Conservation (phyloP, 2,888 invertebrate species). For the Aphelenchoides bicaudatus region DNA sequence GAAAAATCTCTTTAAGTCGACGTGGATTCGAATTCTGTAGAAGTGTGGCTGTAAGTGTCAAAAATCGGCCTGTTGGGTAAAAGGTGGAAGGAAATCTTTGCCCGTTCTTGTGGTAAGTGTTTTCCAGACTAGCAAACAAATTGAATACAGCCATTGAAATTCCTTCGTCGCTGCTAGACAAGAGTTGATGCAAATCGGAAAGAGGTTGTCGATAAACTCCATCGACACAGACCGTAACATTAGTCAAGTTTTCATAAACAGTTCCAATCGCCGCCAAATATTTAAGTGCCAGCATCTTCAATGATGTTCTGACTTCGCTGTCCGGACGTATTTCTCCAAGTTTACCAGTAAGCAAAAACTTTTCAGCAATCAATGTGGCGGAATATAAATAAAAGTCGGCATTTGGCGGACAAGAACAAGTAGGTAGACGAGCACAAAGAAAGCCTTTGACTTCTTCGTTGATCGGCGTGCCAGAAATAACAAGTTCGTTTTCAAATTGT, state of each 20-base stretch:
- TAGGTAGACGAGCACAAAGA: not conserved
- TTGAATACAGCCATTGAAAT: constrained; percentile 34
- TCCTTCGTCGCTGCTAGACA: constrained; percentile 40
- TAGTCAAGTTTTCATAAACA: not conserved
- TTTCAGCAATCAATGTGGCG: not conserved
- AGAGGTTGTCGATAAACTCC: constrained; percentile 22
- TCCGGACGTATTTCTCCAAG: constrained; percentile 15
- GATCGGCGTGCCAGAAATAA: too few species aligned
- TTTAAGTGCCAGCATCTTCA: constrained; percentile 23
- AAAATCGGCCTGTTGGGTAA: constrained; percentile 15
- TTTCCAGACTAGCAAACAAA: constrained; percentile 34
- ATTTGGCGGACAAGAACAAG: not conserved
- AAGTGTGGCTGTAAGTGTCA: constrained; percentile 17
- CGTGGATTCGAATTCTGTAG: constrained; percentile 23
- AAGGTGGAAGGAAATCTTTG: not conserved
- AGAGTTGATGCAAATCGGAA: constrained; percentile 32
- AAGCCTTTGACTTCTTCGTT: constrained; percentile 1
- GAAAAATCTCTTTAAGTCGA: constrained; percentile 30
- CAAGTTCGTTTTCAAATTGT: too few species aligned
- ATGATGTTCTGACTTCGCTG: constrained; percentile 17
- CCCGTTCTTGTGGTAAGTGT: not conserved
- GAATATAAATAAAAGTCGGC: constrained; percentile 7
- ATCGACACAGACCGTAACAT: not conserved
- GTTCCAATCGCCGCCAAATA: constrained; percentile 14
- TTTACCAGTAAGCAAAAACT: constrained; percentile 12